These are phyloP conservation scores for Empis stercorea DNA, from an alignment of 2,888 invertebrate species.

Conservation along the genomic window DNA sequence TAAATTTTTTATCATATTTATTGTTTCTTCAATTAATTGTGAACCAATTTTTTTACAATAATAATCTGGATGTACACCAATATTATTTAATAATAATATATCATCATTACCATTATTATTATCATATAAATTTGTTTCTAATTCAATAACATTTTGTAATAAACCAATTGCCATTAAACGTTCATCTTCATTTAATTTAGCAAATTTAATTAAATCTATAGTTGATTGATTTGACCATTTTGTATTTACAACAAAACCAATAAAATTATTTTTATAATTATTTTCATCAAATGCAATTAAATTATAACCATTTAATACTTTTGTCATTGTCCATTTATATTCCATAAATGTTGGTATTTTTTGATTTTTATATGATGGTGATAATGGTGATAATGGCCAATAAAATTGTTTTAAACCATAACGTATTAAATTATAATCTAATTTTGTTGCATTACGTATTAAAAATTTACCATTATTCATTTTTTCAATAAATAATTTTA, in stretches of 20 bases:
- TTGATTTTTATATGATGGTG: slow-evolving; percentile 8
- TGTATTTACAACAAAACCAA: background rate
- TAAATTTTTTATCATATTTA: background rate
- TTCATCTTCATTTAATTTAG: background rate
- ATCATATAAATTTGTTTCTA: background rate
- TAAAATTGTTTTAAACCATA: slow-evolving; percentile 11
- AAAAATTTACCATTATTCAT: background rate
- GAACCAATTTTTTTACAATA: background rate
- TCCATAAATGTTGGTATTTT: slow-evolving; percentile 9
- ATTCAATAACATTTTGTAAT: background rate
- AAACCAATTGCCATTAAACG: background rate
- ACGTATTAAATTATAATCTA: slow-evolving; percentile 10
- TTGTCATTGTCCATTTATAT: slow-evolving; percentile 2
- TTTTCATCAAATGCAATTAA: background rate
- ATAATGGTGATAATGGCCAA: slow-evolving; percentile 13
- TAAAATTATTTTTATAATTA: background rate
- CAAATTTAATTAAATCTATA: background rate
- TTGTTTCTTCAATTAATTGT: background rate
- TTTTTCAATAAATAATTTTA: too few relatives aligned
- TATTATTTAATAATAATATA: background rate
- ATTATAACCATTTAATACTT: background rate
- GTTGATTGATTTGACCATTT: background rate
- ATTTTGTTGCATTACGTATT: slow-evolving; percentile 8
- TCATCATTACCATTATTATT: background rate
- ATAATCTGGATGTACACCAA: slow-evolving; percentile 1